Percentiles rank a stretch among this genome's conserved stretches.
Conservation (phyloP, 2,888 invertebrate genomes). For the Diarsia brunnea region DNA sequence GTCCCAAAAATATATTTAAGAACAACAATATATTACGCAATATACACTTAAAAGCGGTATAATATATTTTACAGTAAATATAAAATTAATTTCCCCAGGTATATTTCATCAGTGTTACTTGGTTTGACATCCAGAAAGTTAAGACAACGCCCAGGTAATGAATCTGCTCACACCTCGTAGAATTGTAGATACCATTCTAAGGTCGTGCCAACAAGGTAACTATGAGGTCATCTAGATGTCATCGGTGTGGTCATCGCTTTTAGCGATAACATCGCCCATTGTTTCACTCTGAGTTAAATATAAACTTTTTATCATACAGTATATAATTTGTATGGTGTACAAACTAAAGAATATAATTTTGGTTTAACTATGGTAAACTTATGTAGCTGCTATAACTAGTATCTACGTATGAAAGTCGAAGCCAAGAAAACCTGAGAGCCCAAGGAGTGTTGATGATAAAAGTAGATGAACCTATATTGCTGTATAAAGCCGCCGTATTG, state of each 20-base stretch:
- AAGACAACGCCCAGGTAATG: not conserved
- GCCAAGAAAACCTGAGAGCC: not conserved
- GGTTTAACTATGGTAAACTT: not conserved
- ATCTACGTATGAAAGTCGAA: not conserved
- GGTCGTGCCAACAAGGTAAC: not conserved
- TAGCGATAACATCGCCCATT: not conserved
- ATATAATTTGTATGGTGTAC: not conserved
- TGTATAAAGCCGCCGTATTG: not conserved
- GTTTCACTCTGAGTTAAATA: not conserved
- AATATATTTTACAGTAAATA: too few relatives aligned
- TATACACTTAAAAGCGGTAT: too few relatives aligned
- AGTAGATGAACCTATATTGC: not conserved
- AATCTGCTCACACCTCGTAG: not conserved
- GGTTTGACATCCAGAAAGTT: not conserved
- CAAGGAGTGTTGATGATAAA: too few relatives aligned
- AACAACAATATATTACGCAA: too few relatives aligned
- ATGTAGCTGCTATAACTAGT: not conserved
- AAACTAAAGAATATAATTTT: not conserved
- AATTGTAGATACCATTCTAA: not conserved
- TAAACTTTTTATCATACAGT: not conserved
- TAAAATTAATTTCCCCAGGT: too few relatives aligned
- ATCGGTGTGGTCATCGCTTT: not conserved
- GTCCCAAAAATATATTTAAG: too few relatives aligned
- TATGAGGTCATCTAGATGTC: not conserved
- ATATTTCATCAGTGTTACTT: not conserved